Percentiles rank a stretch among this genome's conserved stretches.
Conservation (phyloP, 2,888 invertebrate species). For the Lepidocyrtoides sp. region DNA sequence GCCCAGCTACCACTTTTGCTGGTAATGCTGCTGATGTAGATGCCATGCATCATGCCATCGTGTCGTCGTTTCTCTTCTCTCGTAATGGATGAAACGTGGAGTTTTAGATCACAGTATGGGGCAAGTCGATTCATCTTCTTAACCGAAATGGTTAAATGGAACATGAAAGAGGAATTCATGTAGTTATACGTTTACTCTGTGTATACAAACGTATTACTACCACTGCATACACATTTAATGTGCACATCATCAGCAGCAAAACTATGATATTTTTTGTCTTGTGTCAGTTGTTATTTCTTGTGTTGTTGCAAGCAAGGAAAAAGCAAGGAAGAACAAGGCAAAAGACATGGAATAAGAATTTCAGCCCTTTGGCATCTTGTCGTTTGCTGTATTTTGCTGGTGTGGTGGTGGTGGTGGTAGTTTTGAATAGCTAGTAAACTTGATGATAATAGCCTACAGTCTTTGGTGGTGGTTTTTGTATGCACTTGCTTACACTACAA, state of each 20-base stretch:
- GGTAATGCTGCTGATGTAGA: conserved; percentile 15
- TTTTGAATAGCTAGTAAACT: conserved; percentile 75
- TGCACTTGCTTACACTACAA: conserved; percentile 40
- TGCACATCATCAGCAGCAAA: conserved; percentile 41
- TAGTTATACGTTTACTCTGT: conserved; percentile 20
- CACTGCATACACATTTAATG: conserved; percentile 5
- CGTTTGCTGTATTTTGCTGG: conserved; percentile 59
- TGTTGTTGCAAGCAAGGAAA: conserved; percentile 11
- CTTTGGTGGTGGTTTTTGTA: conserved; percentile 76
- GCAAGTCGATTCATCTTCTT: conserved; percentile 84
- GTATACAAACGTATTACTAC: conserved; percentile 38
- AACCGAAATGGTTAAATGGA: conserved; percentile 72
- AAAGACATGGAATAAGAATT: conserved; percentile 77
- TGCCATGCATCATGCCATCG: conserved; percentile 63
- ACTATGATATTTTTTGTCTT: conserved; percentile 19
- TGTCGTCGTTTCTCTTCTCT: conserved; percentile 35
- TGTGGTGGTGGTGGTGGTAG: conserved; percentile 57
- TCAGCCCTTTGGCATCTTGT: conserved; percentile 77
- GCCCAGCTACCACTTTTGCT: conserved; percentile 6
- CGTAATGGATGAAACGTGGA: conserved; percentile 79
- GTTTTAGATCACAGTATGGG: conserved; percentile 84
- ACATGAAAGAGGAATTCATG: conserved; percentile 76
- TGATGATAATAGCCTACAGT: conserved; percentile 79
- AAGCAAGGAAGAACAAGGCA: conserved; percentile 3
- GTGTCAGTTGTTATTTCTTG: conserved; percentile 43